Evolutionary conservation across 2,888 invertebrate genomes (phyloP).

Genomic region (Carpatolechia fugitivella): DNA sequence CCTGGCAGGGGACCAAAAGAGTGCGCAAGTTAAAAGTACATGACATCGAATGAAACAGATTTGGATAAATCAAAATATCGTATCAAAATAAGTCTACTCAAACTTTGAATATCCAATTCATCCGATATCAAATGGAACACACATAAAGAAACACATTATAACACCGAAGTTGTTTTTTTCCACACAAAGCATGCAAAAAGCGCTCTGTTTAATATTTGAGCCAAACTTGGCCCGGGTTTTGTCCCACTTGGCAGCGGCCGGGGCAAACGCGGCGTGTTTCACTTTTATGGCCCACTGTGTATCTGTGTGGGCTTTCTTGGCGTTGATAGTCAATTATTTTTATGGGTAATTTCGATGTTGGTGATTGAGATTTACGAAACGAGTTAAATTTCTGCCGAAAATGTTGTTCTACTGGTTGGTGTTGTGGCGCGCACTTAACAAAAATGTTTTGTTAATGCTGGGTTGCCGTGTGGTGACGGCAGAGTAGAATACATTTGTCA

Average conservation of each 20-base stretch:
- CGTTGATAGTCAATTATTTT: slow-evolving; percentile 9
- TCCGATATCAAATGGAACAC: neutral
- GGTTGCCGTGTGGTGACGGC: too few species aligned
- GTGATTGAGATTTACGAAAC: neutral
- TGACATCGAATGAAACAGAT: neutral
- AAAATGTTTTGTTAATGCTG: too few species aligned
- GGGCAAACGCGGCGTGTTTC: slow-evolving; percentile 26
- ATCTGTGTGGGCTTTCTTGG: neutral
- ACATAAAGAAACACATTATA: neutral
- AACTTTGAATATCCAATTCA: neutral
- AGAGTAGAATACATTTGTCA: too few species aligned
- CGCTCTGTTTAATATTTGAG: slow-evolving; percentile 40
- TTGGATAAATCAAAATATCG: neutral
- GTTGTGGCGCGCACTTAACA: too few species aligned
- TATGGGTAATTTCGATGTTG: neutral
- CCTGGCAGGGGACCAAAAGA: too few species aligned
- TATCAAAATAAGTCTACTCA: neutral
- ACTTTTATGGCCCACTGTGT: slow-evolving; percentile 28
- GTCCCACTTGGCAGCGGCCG: slow-evolving; percentile 35
- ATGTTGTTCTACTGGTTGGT: too few species aligned
- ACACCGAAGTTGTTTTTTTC: slow-evolving; percentile 2
- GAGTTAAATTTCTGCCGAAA: too few species aligned
- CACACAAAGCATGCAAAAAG: slow-evolving; percentile 23
- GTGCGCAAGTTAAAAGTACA: too few species aligned
- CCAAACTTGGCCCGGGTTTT: slow-evolving; percentile 41